phyloP scores from a whole-genome alignment of 1,140 invertebrate species.

The Contarinia nasturtii region DNA sequence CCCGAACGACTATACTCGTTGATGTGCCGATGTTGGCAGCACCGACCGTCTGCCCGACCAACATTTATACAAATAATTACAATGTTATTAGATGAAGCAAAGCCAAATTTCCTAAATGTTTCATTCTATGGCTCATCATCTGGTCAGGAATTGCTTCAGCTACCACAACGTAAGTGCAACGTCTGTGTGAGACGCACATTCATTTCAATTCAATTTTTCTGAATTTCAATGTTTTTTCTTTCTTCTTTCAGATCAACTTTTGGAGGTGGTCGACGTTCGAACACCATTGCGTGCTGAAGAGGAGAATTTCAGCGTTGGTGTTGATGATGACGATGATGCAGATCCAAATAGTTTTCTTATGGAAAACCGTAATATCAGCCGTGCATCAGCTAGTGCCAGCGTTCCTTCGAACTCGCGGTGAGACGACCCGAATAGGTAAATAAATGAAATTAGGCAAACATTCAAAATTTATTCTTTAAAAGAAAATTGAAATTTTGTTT shows the following conservation, averaged over 20 bases:
- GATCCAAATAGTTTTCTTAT: constrained; percentile 15
- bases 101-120: constrained; percentile 37
- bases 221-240: neutral
- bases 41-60: constrained; percentile 52
- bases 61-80: constrained; percentile 64
- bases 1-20: constrained; percentile 72
- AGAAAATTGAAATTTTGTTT: neutral
- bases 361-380: neutral
- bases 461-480: constrained; percentile 3
- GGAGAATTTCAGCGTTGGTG: constrained; percentile 14
- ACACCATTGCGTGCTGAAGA: constrained; percentile 17
- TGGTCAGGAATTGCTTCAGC: constrained; percentile 31
- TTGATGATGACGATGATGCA: constrained; percentile 11
- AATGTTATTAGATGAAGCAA: constrained; percentile 35
- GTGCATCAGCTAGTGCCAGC: neutral
- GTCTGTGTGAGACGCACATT: neutral
- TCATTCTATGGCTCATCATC: constrained; percentile 60
- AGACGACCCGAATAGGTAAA: constrained; percentile 7
- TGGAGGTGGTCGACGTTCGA: constrained; percentile 18
- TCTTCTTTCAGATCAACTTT: constrained; percentile 7
- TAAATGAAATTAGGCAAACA: constrained; percentile 6
- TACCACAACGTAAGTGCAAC: constrained; percentile 7
- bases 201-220: neutral
- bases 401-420: constrained; percentile 17
- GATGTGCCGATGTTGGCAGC: constrained; percentile 81